Evolutionary conservation across 2,797 vertebrate species (phyloP), one percentile per base, ranked within the genome.

Genomic region (Syngnathus rostellatus): DNA sequence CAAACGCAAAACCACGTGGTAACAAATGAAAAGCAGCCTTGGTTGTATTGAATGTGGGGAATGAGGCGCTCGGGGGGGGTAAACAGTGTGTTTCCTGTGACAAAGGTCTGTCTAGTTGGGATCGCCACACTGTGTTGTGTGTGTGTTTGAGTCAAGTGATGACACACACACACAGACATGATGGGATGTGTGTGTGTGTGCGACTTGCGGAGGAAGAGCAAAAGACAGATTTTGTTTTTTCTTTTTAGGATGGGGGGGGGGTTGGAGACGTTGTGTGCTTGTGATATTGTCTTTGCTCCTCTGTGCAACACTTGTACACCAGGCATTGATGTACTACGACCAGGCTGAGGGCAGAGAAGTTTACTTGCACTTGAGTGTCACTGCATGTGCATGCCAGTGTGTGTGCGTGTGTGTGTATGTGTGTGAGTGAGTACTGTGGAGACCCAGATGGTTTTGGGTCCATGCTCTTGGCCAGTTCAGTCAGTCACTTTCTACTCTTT

Each of bases 401-500:
- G 80, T 77, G 55, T 37, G 68, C 78, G 69, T 81, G 81, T 72
- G 71, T 87, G 87, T 87, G 87, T 89, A 87, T 91, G 85, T 89
- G 88, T 89, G 88, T 90, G 90, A 78, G 71, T 87, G 85, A 87
- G 87, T 89, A 88, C 90, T 64, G 50, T 79, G 77, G 78, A 80
- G 85, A 85, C 86, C 83, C 77, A 74, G 74, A 87, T 25, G 25
- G 50, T 58, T 38, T 62, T 60, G 72, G 78, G 78, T 69, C 88
- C 87, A 89, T 90, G 87, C 88, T 89, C 78, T 62, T 7, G 60
- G 21, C 40, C 60, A 62, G 60, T 62, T 62, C 41, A 16, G 12
- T 86, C 80, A 81, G 76, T 84, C 60, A 45, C 60, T 62, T 62
- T 25, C 39, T 95, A 99, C 74, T 99, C 95, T 89, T 95, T 97